Conservation (phyloP, 53 echinoderm and acorn worm species). For the Paracentrotus lividus region DNA sequence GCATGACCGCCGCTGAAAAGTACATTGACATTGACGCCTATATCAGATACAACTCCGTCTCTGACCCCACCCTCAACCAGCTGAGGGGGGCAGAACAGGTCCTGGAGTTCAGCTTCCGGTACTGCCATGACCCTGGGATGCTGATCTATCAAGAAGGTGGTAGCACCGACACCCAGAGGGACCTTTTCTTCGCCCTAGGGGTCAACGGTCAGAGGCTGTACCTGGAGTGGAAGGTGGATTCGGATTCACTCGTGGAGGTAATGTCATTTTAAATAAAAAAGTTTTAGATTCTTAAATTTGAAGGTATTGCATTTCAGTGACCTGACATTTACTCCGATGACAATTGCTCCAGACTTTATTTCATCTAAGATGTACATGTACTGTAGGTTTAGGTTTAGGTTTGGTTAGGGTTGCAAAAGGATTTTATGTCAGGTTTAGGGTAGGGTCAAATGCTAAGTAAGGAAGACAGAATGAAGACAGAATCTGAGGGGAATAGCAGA, state of each 20-base stretch:
- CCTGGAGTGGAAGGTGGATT: slow-evolving; percentile 93
- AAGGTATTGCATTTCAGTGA: background rate
- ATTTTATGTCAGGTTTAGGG: too few species aligned
- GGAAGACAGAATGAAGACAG: too few species aligned
- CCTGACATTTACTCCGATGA: too few species aligned
- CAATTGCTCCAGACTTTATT: too few species aligned
- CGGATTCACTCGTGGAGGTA: slow-evolving; percentile 94
- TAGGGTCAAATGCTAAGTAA: too few species aligned
- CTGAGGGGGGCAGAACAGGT: slow-evolving; percentile 87
- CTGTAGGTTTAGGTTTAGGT: too few species aligned
- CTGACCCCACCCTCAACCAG: slow-evolving; percentile 75
- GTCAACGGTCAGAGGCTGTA: slow-evolving; percentile 86
- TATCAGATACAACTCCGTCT: slow-evolving; percentile 85
- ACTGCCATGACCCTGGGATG: slow-evolving; percentile 97
- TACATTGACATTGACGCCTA: slow-evolving; percentile 96
- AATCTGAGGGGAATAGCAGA: too few species aligned
- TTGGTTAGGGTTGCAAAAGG: too few species aligned
- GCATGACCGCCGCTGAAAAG: slow-evolving; percentile 71
- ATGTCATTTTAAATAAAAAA: background rate
- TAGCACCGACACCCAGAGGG: slow-evolving; percentile 71
- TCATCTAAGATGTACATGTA: too few species aligned
- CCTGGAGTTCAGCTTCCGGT: slow-evolving; percentile 95
- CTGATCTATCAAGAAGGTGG: slow-evolving; percentile 96
- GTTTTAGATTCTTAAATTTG: background rate
- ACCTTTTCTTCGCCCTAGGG: slow-evolving; percentile 91